Base-by-base conservation (phyloP, 2,797 vertebrate species). In the Peromyscus eremicus region DNA sequence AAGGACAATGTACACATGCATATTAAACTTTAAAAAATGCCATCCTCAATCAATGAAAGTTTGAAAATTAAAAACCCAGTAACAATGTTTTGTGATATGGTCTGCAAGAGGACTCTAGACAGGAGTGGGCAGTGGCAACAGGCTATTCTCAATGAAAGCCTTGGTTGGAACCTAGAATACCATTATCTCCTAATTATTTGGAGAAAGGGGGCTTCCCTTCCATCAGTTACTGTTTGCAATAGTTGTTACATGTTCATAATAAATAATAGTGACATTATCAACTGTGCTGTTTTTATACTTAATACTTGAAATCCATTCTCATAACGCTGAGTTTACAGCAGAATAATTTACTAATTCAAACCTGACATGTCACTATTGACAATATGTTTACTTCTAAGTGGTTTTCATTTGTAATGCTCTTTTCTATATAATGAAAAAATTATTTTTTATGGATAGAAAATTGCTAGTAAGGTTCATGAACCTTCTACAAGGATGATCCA, bases 11-110 rank as follows among this genome's bases (percentile, higher is more conserved):
- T 81, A 52, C 17, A 14, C 10, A 57, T 34, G 17, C 9, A 80
- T 32, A 32, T 17, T 87, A 32, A 70, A 57, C 9, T 91, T 12
- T 82, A 66, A 80, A 92, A 52, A 94, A 6, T 13, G 25, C 29
- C 46, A 64, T 73, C 23, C 27, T 93, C 11, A 21, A 66, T 83
- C 60, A 94, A 49, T 76, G 34, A 91, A 60, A 89, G 16, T 62
- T 64, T 52, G 73, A 79, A 85, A 64, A 29, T 40, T 81, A 76
- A 93, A 90, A 95, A 73, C 40, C 23, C 73, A 32, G 34, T 68
- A 88, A 70, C 13, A 37, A 0, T n/a, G 6, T 14, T 80, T 92
- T 81, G 13, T 34, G 49, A 46, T 27, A 9, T 37, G 1, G 1
- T 76, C 94, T 71, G 5, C 16, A 40, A 66, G 13, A 19, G 6